Conservation (phyloP, 2,797 vertebrate species). For the Mormyrops boulengeri region DNA sequence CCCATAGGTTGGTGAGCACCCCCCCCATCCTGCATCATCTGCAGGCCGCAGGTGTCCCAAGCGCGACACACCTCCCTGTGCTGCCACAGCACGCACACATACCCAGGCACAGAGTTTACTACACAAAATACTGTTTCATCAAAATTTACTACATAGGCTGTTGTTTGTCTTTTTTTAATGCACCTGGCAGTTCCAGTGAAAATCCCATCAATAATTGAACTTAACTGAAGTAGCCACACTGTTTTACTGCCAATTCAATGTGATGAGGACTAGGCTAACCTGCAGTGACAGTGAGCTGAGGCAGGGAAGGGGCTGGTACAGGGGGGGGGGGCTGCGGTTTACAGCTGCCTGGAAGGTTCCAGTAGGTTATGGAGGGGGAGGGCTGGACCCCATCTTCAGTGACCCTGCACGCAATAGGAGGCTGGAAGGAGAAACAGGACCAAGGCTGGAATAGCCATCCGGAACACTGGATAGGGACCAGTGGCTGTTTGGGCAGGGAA, state of each 20-base stretch:
- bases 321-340: not conserved
- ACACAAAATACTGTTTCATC: not conserved
- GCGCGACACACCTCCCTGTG: not conserved
- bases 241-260: not conserved
- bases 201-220: not conserved
- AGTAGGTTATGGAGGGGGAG: not conserved
- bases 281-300: not conserved
- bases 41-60: not conserved
- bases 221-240: not conserved
- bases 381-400: not conserved
- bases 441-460: not conserved
- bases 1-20: not conserved
- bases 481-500: not conserved
- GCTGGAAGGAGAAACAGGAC: not conserved
- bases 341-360: not conserved
- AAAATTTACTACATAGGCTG: not conserved
- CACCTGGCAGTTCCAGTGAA: not conserved
- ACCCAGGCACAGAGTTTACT: not conserved
- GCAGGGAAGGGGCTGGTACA: not conserved
- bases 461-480: not conserved
- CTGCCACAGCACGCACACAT: not conserved
- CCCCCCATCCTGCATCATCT: constrained; percentile 1
- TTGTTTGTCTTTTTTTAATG: not conserved
- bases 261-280: not conserved
- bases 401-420: not conserved